Evolutionary conservation across 2,888 invertebrate species (phyloP).

Genomic region (Phasia obesa): DNA sequence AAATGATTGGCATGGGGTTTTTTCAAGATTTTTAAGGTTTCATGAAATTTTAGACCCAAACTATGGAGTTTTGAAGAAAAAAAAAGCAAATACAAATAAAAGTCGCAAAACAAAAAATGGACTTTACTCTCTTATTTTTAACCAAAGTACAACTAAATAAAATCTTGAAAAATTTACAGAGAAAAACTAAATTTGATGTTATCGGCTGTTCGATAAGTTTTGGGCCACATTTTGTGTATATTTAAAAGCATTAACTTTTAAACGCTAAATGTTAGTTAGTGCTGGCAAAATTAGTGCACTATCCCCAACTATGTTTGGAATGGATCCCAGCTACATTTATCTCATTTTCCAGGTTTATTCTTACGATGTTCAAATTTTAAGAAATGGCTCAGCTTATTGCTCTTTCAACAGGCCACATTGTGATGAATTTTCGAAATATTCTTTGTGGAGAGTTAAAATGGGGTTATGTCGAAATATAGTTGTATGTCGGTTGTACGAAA

Average conservation of each 20-base stretch:
- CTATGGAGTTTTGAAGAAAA: slow-evolving; percentile 20
- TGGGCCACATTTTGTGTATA: not conserved
- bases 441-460: no score
- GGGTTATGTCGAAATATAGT: no score
- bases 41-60: slow-evolving; percentile 69
- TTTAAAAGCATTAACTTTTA: not conserved
- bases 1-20: slow-evolving; percentile 71
- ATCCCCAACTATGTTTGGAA: no score
- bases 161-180: slow-evolving; percentile 3
- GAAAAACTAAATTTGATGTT: slow-evolving; percentile 5
- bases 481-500: no score
- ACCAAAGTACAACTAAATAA: slow-evolving; percentile 24
- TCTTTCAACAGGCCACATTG: no score
- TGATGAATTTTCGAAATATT: no score
- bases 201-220: slow-evolving; percentile 39
- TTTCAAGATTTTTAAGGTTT: slow-evolving; percentile 71
- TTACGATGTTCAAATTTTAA: no score
- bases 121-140: slow-evolving; percentile 42
- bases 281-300: no score
- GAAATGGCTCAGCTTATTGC: no score
- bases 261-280: not conserved
- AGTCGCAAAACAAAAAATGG: slow-evolving; percentile 49
- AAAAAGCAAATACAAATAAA: slow-evolving; percentile 37
- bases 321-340: no score
- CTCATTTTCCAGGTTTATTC: no score